Conservation (phyloP, 1,140 invertebrate genomes). For the Drosophila sulfurigaster region DNA sequence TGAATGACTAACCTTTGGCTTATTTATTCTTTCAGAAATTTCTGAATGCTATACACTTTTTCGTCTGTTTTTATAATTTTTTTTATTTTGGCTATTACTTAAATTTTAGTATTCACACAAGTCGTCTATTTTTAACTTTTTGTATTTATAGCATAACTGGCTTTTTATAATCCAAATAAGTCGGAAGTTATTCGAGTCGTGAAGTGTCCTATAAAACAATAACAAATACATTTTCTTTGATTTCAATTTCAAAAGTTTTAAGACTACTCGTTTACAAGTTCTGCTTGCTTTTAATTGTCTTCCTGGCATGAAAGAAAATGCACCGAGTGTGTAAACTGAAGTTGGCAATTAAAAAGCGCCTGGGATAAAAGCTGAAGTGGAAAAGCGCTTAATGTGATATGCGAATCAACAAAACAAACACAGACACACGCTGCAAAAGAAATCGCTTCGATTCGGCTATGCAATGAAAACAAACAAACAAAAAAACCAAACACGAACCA, state of each 20-base stretch:
- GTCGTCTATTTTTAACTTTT: no score
- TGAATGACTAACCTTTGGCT: no score
- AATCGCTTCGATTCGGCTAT: conserved; percentile 32
- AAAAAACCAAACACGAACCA: conserved; percentile 57
- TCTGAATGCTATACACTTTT: no score
- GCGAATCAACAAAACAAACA: conserved; percentile 35
- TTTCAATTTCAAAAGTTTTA: not conserved
- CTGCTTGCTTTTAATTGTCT: conserved; percentile 51
- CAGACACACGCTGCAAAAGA: conserved; percentile 21
- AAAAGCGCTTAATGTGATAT: conserved; percentile 56
- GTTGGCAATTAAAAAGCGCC: conserved; percentile 75
- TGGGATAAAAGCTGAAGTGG: conserved; percentile 53
- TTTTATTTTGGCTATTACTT: no score
- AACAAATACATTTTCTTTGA: conserved; percentile 8
- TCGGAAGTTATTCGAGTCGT: no score
- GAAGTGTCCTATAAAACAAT: not conserved
- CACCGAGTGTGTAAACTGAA: conserved; percentile 36
- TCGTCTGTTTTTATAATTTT: no score
- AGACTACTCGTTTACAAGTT: not conserved
- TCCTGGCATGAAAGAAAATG: conserved; percentile 29
- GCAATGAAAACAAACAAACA: conserved; percentile 51
- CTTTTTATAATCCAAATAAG: no score
- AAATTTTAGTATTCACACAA: no score
- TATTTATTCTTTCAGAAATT: no score
- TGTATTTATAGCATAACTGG: no score